Percentiles rank a stretch among this genome's conserved stretches.
Evolutionary conservation across 2,888 invertebrate genomes (phyloP).

Genomic region (Brassicogethes aeneus): DNA sequence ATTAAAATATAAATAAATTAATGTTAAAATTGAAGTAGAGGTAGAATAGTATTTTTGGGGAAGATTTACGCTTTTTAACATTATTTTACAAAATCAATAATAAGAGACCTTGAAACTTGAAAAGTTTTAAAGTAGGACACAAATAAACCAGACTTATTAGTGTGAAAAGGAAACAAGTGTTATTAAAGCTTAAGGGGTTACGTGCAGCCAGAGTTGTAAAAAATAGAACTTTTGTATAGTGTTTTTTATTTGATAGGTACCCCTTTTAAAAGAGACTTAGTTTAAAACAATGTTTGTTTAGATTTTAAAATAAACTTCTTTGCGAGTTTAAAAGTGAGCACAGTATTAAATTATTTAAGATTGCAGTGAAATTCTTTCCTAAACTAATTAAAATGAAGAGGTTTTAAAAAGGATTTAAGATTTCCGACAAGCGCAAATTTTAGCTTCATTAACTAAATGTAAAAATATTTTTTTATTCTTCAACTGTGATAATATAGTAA

Average conservation of each 20-base stretch:
- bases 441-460: background rate
- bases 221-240: no score
- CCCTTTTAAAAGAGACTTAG: no score
- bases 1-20: slow-evolving; percentile 5
- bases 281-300: no score
- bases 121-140: background rate
- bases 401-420: no score
- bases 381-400: no score
- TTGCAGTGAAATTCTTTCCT: no score
- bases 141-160: background rate
- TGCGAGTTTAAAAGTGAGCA: no score
- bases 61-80: slow-evolving; percentile 14
- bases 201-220: background rate
- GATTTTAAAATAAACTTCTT: no score
- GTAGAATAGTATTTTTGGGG: slow-evolving; percentile 9
- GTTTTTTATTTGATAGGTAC: no score
- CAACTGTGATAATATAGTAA: slow-evolving; percentile 15
- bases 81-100: slow-evolving; percentile 5
- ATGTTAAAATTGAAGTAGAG: slow-evolving; percentile 7
- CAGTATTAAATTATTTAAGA: no score
- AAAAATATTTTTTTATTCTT: slow-evolving; percentile 9
- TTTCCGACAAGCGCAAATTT: no score
- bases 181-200: background rate
- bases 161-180: background rate
- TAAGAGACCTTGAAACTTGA: background rate